Evolutionary conservation across 2,113 vertebrate genomes (phyloP).

Genomic region (Coregonus clupeaformis): DNA sequence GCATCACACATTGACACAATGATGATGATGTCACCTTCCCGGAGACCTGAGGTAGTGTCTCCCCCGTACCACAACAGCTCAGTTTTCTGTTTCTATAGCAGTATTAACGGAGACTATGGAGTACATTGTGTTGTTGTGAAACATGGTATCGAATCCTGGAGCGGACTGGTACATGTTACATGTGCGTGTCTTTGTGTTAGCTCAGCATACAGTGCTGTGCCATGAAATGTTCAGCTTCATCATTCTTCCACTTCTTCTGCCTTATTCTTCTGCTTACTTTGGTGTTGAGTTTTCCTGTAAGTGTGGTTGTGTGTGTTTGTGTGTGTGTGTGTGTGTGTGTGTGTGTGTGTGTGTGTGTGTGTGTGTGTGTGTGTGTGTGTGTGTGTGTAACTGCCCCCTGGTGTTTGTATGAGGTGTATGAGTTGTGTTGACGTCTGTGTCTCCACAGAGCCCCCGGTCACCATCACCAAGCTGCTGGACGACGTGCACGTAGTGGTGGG

Average conservation of each 20-base stretch:
- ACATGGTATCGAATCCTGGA: constrained; percentile 6
- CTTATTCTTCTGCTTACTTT: not conserved
- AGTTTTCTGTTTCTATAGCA: constrained; percentile 10
- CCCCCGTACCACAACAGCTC: constrained; percentile 19
- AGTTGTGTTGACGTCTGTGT: not conserved
- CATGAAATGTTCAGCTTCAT: too few species aligned
- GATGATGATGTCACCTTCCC: constrained; percentile 22
- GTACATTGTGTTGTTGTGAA: constrained; percentile 4
- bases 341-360: too few species aligned
- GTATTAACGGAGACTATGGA: constrained; percentile 9
- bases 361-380: not conserved
- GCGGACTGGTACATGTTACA: too few species aligned
- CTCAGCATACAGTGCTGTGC: not conserved
- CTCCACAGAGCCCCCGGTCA: constrained; percentile 80
- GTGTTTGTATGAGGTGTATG: not conserved
- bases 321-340: too few species aligned
- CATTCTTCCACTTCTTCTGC: not conserved
- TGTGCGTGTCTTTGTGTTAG: too few species aligned
- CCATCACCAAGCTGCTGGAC: constrained; percentile 82
- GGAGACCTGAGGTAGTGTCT: constrained; percentile 21
- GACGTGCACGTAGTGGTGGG: constrained; percentile 85
- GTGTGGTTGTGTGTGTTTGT: too few species aligned
- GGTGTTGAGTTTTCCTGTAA: not conserved
- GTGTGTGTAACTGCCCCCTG: not conserved
- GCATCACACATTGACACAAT: constrained; percentile 38